Percentiles rank a stretch among this genome's conserved stretches.
These are phyloP conservation scores for Oxyruncus cristatus DNA, from an alignment of 2,113 vertebrate species.

Conservation along the genomic window DNA sequence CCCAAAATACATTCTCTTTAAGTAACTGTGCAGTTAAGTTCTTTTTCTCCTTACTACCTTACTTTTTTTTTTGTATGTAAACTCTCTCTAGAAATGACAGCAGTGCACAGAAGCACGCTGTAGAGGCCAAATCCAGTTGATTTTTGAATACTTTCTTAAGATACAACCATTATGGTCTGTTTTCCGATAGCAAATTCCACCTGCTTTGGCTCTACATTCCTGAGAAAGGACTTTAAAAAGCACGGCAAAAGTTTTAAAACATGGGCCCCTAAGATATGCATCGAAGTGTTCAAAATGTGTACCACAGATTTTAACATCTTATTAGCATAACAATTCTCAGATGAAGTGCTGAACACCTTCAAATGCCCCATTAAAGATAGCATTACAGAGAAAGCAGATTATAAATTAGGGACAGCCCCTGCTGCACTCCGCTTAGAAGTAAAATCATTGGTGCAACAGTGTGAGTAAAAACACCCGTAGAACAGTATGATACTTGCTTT, in stretches of 20 bases:
- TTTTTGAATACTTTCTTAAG: not conserved
- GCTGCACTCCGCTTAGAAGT: not conserved
- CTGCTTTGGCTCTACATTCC: not conserved
- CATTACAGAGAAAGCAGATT: not conserved
- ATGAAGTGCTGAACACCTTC: not conserved
- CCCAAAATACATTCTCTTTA: not conserved
- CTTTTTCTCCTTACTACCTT: not conserved
- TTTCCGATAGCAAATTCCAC: not conserved
- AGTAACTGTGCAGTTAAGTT: not conserved
- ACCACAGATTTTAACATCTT: not conserved
- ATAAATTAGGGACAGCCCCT: not conserved
- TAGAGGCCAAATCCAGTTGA: not conserved
- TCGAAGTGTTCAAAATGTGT: not conserved
- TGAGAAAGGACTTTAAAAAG: not conserved
- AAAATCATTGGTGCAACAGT: not conserved
- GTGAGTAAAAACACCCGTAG: not conserved
- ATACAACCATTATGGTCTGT: not conserved
- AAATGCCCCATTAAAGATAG: not conserved
- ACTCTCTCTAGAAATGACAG: not conserved
- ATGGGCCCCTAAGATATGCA: not conserved
- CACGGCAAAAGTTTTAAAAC: not conserved
- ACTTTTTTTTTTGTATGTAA: not conserved
- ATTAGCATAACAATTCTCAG: not conserved
- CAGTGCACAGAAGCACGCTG: not conserved
- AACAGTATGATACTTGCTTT: not conserved